Evolutionary conservation across 2,113 vertebrate genomes (phyloP).

Genomic region (Sturnira hondurensis): DNA sequence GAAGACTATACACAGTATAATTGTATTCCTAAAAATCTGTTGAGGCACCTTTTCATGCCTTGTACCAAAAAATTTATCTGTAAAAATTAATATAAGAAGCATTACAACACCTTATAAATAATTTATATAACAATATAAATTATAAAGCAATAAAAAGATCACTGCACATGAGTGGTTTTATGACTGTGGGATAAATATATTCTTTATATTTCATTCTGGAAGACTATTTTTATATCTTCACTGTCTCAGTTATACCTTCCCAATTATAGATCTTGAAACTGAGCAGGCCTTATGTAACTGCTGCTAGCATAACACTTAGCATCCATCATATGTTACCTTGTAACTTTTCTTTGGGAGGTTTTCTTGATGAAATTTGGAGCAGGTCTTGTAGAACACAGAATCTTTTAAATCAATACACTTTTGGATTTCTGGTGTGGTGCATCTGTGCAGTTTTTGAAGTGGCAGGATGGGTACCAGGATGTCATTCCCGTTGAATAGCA

Average conservation of each 20-base stretch:
- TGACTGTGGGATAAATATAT: constrained; percentile 75
- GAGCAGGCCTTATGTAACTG: constrained; percentile 65
- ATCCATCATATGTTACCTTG: constrained; percentile 68
- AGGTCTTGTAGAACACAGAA: constrained; percentile 73
- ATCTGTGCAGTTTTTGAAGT: constrained; percentile 2
- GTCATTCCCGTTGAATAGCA: constrained; percentile 16
- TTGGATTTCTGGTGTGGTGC: constrained; percentile 56
- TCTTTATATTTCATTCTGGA: constrained; percentile 73
- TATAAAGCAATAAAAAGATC: constrained; percentile 84
- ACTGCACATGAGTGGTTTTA: constrained; percentile 79
- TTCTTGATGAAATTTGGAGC: constrained; percentile 77
- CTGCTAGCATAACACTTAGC: constrained; percentile 73
- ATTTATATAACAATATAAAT: constrained; percentile 86
- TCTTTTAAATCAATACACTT: constrained; percentile 58
- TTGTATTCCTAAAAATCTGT: constrained; percentile 82
- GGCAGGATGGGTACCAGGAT: neutral
- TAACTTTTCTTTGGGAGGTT: constrained; percentile 71
- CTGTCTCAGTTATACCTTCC: constrained; percentile 74
- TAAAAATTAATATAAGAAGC: constrained; percentile 86
- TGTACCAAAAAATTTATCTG: constrained; percentile 81
- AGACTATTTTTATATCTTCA: constrained; percentile 74
- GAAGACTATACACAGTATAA: constrained; percentile 67
- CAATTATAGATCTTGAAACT: constrained; percentile 70
- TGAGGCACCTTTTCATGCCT: constrained; percentile 83
- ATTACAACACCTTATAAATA: constrained; percentile 84